phyloP scores from a whole-genome alignment of 53 echinoderm and acorn worm genomes.

The Zoroaster sp. region DNA sequence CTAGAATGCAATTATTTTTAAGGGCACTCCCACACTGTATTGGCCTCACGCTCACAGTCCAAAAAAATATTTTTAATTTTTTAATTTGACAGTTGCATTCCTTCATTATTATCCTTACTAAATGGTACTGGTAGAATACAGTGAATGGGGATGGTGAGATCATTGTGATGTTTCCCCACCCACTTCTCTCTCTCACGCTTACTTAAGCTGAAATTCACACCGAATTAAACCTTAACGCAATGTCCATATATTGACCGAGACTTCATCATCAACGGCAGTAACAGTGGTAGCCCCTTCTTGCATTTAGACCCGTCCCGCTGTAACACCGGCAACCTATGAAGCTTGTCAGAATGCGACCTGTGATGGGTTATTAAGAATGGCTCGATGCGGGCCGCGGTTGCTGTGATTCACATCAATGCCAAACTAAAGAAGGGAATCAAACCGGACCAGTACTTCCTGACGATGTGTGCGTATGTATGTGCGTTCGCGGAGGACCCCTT shows the following conservation, averaged over 20 bases:
- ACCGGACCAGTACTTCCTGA: neutral
- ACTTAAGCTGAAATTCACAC: neutral
- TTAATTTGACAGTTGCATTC: no score
- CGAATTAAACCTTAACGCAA: neutral
- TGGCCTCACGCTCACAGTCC: no score
- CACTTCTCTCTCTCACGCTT: no score
- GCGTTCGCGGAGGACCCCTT: neutral
- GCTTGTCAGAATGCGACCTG: slow-evolving; percentile 1
- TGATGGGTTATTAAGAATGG: neutral
- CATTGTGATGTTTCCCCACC: no score
- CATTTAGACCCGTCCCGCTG: neutral
- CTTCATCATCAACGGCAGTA: neutral
- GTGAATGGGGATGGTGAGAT: no score
- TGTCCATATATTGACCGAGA: neutral
- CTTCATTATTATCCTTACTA: no score
- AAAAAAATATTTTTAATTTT: no score
- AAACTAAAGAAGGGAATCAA: neutral
- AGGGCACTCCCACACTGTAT: no score
- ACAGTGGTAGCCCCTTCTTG: neutral
- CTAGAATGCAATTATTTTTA: no score
- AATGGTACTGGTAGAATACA: no score
- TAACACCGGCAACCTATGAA: neutral
- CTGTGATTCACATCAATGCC: slow-evolving; percentile 36
- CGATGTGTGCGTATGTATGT: neutral
- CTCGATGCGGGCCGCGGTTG: neutral